These are phyloP conservation scores for Dolichotis patagonum DNA, from an alignment of 2,113 vertebrate species.

Conservation along the genomic window DNA sequence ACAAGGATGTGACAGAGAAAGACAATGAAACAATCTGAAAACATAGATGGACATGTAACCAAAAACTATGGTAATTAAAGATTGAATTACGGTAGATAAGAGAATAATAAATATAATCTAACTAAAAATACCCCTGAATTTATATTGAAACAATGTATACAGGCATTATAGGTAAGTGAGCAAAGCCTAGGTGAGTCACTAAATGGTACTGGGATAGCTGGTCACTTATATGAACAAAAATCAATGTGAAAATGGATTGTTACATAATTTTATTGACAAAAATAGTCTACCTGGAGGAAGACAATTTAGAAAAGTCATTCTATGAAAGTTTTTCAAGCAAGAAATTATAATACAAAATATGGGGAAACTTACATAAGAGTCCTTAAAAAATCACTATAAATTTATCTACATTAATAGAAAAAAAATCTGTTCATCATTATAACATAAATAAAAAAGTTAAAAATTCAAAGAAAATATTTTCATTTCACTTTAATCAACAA, in stretches of 20 bases:
- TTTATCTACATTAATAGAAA: constrained; percentile 43
- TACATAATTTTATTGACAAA: not conserved
- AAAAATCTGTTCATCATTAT: not conserved
- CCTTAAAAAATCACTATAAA: not conserved
- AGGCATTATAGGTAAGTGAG: not conserved
- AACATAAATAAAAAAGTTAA: not conserved
- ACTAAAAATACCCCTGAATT: not conserved
- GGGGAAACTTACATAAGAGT: not conserved
- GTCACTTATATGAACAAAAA: not conserved
- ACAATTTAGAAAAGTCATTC: not conserved
- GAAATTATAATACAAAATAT: not conserved
- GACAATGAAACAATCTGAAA: not conserved
- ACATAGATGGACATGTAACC: not conserved
- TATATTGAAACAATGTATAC: not conserved
- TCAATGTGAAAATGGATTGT: not conserved
- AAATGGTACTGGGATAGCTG: not conserved
- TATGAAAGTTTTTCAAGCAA: not conserved
- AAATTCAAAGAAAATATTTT: not conserved
- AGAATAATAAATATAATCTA: not conserved
- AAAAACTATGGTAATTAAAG: not conserved
- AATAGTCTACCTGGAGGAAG: not conserved
- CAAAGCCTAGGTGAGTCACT: not conserved
- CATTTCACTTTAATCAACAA: not conserved
- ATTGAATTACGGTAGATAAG: not conserved
- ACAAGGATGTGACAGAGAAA: not conserved